Conservation (phyloP, 2,888 invertebrate genomes). For the Tineola bisselliella region DNA sequence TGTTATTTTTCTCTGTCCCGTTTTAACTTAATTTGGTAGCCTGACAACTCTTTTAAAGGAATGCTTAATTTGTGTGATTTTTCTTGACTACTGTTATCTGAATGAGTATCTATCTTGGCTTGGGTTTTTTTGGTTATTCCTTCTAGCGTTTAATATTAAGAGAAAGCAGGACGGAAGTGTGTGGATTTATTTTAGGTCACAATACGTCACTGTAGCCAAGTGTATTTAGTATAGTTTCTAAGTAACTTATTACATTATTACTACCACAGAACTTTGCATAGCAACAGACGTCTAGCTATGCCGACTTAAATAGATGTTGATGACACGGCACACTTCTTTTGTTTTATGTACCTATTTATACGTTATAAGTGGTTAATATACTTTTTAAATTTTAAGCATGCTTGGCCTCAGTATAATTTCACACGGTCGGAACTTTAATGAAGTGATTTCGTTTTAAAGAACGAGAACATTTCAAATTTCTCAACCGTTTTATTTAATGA, state of each 20-base stretch:
- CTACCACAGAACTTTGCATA: too few relatives aligned
- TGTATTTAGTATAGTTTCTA: too few relatives aligned
- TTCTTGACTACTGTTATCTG: conserved; percentile 45
- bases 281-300: too few relatives aligned
- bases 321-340: too few relatives aligned
- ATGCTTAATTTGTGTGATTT: conserved; percentile 52
- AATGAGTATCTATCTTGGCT: conserved; percentile 30
- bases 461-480: background rate
- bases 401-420: background rate
- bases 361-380: too few relatives aligned
- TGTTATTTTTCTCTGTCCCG: conserved; percentile 49
- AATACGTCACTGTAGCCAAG: too few relatives aligned
- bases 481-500: conserved; percentile 39
- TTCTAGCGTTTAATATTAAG: too few relatives aligned
- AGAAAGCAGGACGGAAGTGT: too few relatives aligned
- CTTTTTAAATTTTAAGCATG: conserved; percentile 15
- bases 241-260: too few relatives aligned
- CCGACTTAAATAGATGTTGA: too few relatives aligned
- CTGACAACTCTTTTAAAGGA: conserved; percentile 53
- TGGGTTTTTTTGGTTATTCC: conserved; percentile 26
- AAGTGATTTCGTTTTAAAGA: background rate
- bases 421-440: background rate
- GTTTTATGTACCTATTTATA: too few relatives aligned
- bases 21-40: conserved; percentile 48
- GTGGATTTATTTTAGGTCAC: conserved; percentile 6